phyloP scores from a whole-genome alignment of 1,140 invertebrate species.

The Venustaconcha ellipsiformis region DNA sequence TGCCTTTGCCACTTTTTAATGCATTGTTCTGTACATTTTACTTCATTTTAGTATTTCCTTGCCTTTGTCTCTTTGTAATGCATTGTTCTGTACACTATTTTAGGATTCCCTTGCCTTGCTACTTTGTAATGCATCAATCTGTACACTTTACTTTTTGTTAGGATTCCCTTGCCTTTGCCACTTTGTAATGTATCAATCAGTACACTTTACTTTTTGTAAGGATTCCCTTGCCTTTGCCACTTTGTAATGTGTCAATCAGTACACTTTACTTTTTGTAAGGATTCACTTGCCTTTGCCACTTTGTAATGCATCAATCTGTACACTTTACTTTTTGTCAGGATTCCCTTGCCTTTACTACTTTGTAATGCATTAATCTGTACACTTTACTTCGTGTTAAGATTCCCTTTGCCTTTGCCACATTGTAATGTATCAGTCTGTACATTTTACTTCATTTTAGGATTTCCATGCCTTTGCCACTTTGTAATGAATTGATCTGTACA shows the following conservation, averaged over 20 bases:
- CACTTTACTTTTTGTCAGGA: background rate
- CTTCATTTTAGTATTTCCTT: too few relatives aligned
- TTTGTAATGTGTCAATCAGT: background rate
- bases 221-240: background rate
- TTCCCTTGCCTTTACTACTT: background rate
- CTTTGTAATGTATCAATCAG: background rate
- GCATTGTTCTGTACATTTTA: too few relatives aligned
- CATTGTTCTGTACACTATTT: too few relatives aligned
- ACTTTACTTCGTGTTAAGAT: background rate
- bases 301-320: constrained; percentile 1
- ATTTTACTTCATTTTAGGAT: background rate
- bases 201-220: too few relatives aligned
- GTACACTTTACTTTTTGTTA: too few relatives aligned
- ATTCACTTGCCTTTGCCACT: constrained; percentile 75
- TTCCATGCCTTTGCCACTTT: background rate
- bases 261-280: constrained; percentile 71
- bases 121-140: too few relatives aligned
- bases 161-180: too few relatives aligned
- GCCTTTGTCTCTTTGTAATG: too few relatives aligned
- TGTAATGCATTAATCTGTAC: constrained; percentile 2
- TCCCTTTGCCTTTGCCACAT: background rate
- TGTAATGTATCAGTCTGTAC: constrained; percentile 2
- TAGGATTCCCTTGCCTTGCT: too few relatives aligned
- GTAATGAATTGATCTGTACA: background rate
- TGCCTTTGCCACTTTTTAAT: too few relatives aligned